Base-by-base conservation (phyloP, 2,888 invertebrate genomes). In the Keiferia lycopersicella region DNA sequence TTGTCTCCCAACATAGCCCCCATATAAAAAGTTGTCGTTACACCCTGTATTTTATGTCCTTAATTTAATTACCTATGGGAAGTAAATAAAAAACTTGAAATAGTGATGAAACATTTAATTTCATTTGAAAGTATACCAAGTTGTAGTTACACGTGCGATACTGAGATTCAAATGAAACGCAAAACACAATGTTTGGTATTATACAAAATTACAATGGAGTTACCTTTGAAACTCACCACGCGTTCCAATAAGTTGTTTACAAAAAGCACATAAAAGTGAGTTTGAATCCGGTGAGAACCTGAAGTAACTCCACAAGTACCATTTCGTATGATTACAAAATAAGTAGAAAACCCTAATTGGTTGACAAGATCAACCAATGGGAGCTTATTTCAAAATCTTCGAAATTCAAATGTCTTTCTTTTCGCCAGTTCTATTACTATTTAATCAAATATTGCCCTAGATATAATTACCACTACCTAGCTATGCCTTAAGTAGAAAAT, bases 41-140 rank as follows among this genome's bases (percentile, higher is more conserved):
- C n/a, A n/a, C n/a, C n/a, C n/a, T n/a, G 45, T 45, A 7, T 34
- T 16, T 45, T 45, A 3, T 41, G 41, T 14, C 2, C 4, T 45
- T 45, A 8, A 8, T 34, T 34, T 34, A n/a, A n/a, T n/a, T 8
- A 34, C 10, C 7, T 18, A 12, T 22, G 22, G 22, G 14, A 22
- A 14, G 16, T 14, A 16, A 72, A 72, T 69, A 68, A 80, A 77
- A 78, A 63, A 65, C 67, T 39, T 67, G 45, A 61, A 8, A 68
- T 83, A 88, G 84, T 89, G 91, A 90, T 89, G 89, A 89, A 90
- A 91, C 91, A 91, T 91, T 91, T 91, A 91, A 80, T 91, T 87
- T 85, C 91, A 89, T 91, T 91, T 90, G 91, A 91, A 90, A 89
- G 87, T 88, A 88, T 91, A 88, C 86, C 89, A 90, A 88, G 86